phyloP scores from a whole-genome alignment of 2,888 invertebrate genomes.

The Leptopterna dolabrata region DNA sequence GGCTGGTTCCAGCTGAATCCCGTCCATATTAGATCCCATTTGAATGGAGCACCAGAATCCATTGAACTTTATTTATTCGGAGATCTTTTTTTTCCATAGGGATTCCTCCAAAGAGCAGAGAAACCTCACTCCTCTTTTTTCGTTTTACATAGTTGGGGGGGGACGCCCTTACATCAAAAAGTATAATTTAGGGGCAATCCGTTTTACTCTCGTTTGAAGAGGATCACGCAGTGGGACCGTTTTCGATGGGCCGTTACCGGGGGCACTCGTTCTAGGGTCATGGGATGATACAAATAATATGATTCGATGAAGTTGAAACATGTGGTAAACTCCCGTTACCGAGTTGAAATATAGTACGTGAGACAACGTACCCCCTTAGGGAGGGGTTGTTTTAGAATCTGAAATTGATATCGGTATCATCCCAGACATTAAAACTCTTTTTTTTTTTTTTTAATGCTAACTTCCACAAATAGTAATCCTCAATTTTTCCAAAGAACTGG shows the following conservation, averaged over 20 bases:
- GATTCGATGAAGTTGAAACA: background rate
- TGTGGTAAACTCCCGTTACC: too few relatives aligned
- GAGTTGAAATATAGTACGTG: too few relatives aligned
- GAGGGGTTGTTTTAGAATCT: too few relatives aligned
- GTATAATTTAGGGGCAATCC: background rate
- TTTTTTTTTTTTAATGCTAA: too few relatives aligned
- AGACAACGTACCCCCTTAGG: too few relatives aligned
- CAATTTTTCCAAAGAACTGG: too few relatives aligned
- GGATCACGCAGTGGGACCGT: background rate
- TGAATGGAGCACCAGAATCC: background rate
- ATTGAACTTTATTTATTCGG: slow-evolving; percentile 17
- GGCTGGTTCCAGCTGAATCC: background rate
- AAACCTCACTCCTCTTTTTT: background rate
- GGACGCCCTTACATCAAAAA: background rate
- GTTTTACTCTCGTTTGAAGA: slow-evolving; percentile 11
- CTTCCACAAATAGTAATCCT: too few relatives aligned
- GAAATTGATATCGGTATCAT: too few relatives aligned
- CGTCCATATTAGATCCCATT: background rate
- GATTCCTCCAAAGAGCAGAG: background rate
- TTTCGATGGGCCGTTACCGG: background rate
- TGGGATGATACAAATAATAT: background rate
- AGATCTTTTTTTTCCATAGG: slow-evolving; percentile 15
- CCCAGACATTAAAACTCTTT: too few relatives aligned
- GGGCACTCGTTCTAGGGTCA: background rate
- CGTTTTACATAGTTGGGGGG: slow-evolving; percentile 5